Evolutionary conservation across 1,140 invertebrate species (phyloP).

Genomic region (Wasmannia auropunctata): DNA sequence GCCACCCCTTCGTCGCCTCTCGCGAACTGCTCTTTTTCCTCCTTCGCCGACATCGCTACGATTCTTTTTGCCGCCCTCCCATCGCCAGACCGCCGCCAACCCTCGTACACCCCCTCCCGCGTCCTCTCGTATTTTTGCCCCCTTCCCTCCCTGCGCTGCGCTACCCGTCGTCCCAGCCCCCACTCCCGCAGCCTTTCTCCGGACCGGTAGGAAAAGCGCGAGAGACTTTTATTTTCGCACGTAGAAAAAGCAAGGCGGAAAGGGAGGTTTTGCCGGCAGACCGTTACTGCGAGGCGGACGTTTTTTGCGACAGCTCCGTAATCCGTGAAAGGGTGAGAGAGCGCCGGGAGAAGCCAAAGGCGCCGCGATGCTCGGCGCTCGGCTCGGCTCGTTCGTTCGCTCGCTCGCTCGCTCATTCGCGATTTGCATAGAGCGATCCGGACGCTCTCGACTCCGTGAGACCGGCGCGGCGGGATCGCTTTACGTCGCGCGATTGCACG

Average conservation of each 20-base stretch:
- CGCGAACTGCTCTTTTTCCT: conserved; percentile 48
- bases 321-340: conserved; percentile 60
- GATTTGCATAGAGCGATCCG: conserved; percentile 55
- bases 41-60: conserved; percentile 43
- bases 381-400: conserved; percentile 1
- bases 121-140: conserved; percentile 72
- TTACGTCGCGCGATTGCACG: conserved; percentile 11
- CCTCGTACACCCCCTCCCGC: conserved; percentile 49
- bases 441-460: conserved; percentile 17
- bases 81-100: conserved; percentile 14
- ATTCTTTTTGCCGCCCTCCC: conserved; percentile 57
- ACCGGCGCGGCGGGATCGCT: background rate
- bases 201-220: conserved; percentile 64
- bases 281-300: conserved; percentile 67
- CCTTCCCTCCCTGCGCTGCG: conserved; percentile 25
- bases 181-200: conserved; percentile 56
- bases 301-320: conserved; percentile 65
- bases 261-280: conserved; percentile 72
- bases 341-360: conserved; percentile 54
- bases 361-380: conserved; percentile 45
- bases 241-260: conserved; percentile 69
- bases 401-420: conserved; percentile 26
- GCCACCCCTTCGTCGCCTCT: conserved; percentile 34
- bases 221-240: conserved; percentile 73
- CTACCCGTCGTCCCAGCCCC: conserved; percentile 8